Percentiles rank a stretch among this genome's conserved stretches.
Conservation (phyloP, 23 tunicate genomes). For the Trididemnum clinides region DNA sequence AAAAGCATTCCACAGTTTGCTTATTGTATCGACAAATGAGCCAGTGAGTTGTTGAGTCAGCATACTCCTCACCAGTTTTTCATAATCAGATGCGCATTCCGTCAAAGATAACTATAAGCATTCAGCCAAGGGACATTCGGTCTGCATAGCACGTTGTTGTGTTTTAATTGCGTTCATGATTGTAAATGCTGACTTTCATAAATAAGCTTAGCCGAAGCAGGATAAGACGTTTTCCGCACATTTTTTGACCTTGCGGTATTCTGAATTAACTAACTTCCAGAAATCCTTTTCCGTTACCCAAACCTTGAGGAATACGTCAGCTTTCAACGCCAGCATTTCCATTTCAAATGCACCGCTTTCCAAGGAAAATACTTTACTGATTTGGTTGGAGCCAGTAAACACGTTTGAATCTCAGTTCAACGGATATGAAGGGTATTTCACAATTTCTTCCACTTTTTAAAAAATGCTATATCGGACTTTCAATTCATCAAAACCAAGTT, state of each 20-base stretch:
- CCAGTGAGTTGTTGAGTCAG: not conserved
- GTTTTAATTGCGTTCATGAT: not conserved
- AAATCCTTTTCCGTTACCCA: conserved; percentile 28
- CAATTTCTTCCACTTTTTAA: conserved; percentile 20
- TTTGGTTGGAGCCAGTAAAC: conserved; percentile 25
- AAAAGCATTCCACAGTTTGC: not conserved
- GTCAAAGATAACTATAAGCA: not conserved
- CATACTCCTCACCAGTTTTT: not conserved
- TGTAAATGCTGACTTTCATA: not conserved
- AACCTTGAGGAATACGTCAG: conserved; percentile 33
- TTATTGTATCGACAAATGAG: not conserved
- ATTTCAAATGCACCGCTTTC: conserved; percentile 38
- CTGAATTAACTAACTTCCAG: conserved; percentile 14
- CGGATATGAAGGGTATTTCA: conserved; percentile 31
- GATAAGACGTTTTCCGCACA: conserved; percentile 32
- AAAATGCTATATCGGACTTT: conserved; percentile 10
- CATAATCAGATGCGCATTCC: not conserved
- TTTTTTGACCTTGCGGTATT: conserved; percentile 21
- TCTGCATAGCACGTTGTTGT: conserved; percentile 13
- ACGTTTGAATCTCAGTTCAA: conserved; percentile 36
- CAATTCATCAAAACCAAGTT: not conserved
- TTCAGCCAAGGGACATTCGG: not conserved
- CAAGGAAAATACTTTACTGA: conserved; percentile 48
- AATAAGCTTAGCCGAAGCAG: conserved; percentile 35
- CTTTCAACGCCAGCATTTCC: conserved; percentile 42